phyloP scores from a whole-genome alignment of 2,888 invertebrate species.

The Tubiluchus corallicola region DNA sequence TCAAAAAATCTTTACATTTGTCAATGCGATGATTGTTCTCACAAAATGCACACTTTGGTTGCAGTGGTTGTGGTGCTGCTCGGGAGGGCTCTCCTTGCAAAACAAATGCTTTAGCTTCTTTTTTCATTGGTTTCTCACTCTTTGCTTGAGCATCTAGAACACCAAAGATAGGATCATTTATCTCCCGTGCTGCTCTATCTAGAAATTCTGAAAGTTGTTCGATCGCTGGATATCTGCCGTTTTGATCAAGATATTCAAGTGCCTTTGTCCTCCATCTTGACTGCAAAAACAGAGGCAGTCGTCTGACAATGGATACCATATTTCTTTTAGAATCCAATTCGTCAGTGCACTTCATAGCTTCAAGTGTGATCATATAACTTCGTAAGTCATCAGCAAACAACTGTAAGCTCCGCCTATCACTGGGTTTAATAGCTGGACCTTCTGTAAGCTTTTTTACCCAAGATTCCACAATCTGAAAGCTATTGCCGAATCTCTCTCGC shows the following conservation, averaged over 20 bases:
- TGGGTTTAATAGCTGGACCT: background rate
- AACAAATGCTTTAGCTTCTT: no score
- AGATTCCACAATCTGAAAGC: background rate
- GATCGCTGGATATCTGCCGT: background rate
- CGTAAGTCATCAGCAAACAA: background rate
- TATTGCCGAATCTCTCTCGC: background rate
- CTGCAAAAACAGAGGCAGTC: background rate
- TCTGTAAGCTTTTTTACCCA: background rate
- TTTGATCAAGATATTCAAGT: background rate
- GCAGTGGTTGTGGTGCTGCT: no score
- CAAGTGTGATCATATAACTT: background rate
- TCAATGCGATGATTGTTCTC: no score
- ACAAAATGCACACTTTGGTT: no score
- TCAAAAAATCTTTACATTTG: background rate
- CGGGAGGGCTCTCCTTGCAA: no score
- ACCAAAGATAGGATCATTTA: background rate
- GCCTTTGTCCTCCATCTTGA: background rate
- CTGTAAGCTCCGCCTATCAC: background rate
- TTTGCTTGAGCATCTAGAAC: no score
- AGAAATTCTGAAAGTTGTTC: background rate
- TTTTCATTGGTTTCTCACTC: no score
- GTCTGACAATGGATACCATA: background rate
- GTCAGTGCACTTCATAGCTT: background rate
- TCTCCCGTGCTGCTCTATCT: background rate
- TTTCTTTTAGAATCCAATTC: background rate